phyloP scores from a whole-genome alignment of 1,140 invertebrate genomes.

The Drosophila parabipectinata region DNA sequence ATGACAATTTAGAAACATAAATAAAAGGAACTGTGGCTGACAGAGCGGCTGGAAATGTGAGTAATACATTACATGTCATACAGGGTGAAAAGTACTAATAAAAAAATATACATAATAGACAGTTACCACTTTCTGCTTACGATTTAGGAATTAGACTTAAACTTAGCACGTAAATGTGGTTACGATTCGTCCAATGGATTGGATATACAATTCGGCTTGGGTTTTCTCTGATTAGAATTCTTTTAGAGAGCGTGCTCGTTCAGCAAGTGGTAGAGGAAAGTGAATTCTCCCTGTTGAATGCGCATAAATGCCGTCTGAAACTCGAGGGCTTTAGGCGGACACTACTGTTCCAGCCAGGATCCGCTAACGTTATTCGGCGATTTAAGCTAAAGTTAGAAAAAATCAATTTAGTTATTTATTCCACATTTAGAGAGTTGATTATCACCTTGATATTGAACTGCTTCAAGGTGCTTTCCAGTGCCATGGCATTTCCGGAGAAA shows the following conservation, averaged over 20 bases:
- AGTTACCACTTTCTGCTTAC: constrained; percentile 56
- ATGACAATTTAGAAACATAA: constrained; percentile 21
- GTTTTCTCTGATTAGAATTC: constrained; percentile 29
- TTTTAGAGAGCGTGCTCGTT: constrained; percentile 74
- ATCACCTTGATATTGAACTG: constrained; percentile 95
- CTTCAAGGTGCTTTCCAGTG: constrained; percentile 96
- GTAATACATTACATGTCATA: constrained; percentile 27
- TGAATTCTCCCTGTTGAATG: constrained; percentile 17
- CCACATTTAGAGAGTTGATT: not conserved
- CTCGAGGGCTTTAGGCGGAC: constrained; percentile 10
- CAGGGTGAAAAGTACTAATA: constrained; percentile 27
- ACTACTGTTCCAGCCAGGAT: constrained; percentile 83
- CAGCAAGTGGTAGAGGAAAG: constrained; percentile 43
- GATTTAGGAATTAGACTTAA: constrained; percentile 61
- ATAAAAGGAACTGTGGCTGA: constrained; percentile 34
- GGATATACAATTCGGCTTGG: constrained; percentile 3
- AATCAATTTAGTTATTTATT: not conserved
- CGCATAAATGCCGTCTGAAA: constrained; percentile 37
- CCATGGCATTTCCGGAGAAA: constrained; percentile 97
- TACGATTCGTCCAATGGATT: constrained; percentile 26
- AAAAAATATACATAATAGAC: constrained; percentile 37
- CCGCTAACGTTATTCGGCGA: constrained; percentile 77
- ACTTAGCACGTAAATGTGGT: constrained; percentile 53
- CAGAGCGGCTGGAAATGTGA: constrained; percentile 27
- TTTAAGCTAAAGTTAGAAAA: constrained; percentile 58